Conservation (phyloP, 2,888 invertebrate genomes). For the Euclidia mi region DNA sequence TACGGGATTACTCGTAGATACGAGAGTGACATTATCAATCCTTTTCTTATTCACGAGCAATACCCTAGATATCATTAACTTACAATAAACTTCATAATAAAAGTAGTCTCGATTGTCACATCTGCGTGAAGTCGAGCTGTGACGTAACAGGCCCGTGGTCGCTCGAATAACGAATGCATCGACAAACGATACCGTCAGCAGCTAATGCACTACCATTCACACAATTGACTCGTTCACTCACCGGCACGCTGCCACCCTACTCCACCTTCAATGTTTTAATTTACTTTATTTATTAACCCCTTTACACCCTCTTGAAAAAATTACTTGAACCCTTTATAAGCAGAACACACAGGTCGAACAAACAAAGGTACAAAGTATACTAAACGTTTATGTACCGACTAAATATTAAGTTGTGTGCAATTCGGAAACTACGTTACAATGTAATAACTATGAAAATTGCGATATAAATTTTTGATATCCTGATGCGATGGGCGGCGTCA, state of each 20-base stretch:
- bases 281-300: not conserved
- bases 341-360: too few species aligned
- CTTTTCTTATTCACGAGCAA: too few species aligned
- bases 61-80: too few species aligned
- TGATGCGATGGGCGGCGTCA: not conserved
- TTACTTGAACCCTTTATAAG: constrained; percentile 2
- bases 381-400: not conserved
- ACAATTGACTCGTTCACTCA: constrained; percentile 2
- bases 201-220: constrained; percentile 4
- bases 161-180: not conserved
- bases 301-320: not conserved
- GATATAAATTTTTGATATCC: constrained; percentile 35
- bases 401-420: constrained; percentile 1
- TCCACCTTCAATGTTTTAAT: not conserved
- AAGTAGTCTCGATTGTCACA: too few species aligned
- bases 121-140: too few species aligned
- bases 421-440: constrained; percentile 2
- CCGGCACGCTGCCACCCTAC: not conserved
- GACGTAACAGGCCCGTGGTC: not conserved
- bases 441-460: constrained; percentile 39
- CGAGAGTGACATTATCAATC: too few species aligned
- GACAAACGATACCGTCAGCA: not conserved
- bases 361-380: not conserved
- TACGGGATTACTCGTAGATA: too few species aligned
- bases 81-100: too few species aligned